phyloP scores from a whole-genome alignment of 2,888 invertebrate genomes.

The Ormyrus labotus region DNA sequence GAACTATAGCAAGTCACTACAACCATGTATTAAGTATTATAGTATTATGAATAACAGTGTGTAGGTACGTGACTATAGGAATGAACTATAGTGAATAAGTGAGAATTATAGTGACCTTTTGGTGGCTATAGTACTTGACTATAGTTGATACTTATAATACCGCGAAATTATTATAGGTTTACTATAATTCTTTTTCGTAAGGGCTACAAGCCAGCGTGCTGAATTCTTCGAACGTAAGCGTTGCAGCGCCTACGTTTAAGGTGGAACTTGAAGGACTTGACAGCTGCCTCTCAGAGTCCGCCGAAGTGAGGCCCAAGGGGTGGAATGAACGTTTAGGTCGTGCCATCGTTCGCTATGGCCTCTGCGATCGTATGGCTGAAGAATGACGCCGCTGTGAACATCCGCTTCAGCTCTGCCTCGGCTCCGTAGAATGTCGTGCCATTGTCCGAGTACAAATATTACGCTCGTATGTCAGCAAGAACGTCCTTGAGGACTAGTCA shows the following conservation, averaged over 20 bases:
- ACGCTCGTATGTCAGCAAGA: not conserved
- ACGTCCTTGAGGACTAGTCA: slow-evolving; percentile 3
- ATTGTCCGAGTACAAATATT: slow-evolving; percentile 6
- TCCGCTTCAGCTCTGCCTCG: not conserved
- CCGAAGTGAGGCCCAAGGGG: slow-evolving; percentile 5
- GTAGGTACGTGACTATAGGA: too few species aligned
- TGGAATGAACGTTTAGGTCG: slow-evolving; percentile 7
- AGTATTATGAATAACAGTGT: too few species aligned
- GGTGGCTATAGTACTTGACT: too few species aligned
- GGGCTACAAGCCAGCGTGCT: not conserved
- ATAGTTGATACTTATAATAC: too few species aligned
- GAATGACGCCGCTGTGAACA: not conserved
- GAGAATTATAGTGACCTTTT: too few species aligned
- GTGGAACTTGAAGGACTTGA: too few species aligned
- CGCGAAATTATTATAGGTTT: too few species aligned
- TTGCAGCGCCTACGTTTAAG: not conserved
- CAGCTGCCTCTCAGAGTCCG: too few species aligned
- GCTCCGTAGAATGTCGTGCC: slow-evolving; percentile 25
- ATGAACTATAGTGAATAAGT: too few species aligned
- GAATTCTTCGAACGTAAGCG: not conserved
- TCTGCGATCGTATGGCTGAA: not conserved
- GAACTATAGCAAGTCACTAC: too few species aligned
- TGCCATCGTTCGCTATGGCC: slow-evolving; percentile 1
- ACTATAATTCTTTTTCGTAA: too few species aligned
- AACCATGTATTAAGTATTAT: too few species aligned